phyloP scores from a whole-genome alignment of 2,888 invertebrate genomes.

The Hyposoter didymator region DNA sequence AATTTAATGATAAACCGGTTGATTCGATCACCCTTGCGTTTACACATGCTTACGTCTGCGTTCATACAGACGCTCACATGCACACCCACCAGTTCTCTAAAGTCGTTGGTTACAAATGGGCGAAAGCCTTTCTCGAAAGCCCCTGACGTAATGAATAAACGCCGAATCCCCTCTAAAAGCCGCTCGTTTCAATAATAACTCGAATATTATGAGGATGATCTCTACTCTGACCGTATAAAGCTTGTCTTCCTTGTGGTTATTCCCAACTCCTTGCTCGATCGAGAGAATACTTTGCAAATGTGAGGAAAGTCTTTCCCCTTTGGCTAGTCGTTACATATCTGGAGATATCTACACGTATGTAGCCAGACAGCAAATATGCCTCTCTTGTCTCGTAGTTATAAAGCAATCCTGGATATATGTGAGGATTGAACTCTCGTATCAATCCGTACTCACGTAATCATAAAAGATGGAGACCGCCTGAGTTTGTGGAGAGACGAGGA shows the following conservation, averaged over 20 bases:
- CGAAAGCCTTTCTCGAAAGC: slow-evolving; percentile 52
- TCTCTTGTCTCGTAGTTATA: slow-evolving; percentile 23
- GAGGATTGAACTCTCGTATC: slow-evolving; percentile 62
- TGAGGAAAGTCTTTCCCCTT: slow-evolving; percentile 12
- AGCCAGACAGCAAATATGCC: not conserved
- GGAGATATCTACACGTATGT: not conserved
- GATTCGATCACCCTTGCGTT: slow-evolving; percentile 29
- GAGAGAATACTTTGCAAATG: slow-evolving; percentile 9
- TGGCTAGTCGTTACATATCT: slow-evolving; percentile 11
- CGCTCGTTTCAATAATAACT: slow-evolving; percentile 11
- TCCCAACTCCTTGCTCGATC: not conserved
- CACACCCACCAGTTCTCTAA: slow-evolving; percentile 39
- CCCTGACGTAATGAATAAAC: slow-evolving; percentile 44
- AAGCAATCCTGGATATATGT: slow-evolving; percentile 7
- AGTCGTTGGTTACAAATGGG: slow-evolving; percentile 35
- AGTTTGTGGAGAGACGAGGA: slow-evolving; percentile 58
- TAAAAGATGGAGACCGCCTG: slow-evolving; percentile 21
- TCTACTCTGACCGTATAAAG: not conserved
- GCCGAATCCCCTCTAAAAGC: not conserved
- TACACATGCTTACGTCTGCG: slow-evolving; percentile 6
- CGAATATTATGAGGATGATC: slow-evolving; percentile 36
- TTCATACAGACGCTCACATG: not conserved
- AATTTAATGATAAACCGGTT: slow-evolving; percentile 45
- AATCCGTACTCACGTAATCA: slow-evolving; percentile 68
- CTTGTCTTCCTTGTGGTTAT: not conserved